Evolutionary conservation across 1,140 invertebrate species (phyloP), one percentile per base, ranked within the genome.

Genomic region (Caenorhabditis latens): DNA sequence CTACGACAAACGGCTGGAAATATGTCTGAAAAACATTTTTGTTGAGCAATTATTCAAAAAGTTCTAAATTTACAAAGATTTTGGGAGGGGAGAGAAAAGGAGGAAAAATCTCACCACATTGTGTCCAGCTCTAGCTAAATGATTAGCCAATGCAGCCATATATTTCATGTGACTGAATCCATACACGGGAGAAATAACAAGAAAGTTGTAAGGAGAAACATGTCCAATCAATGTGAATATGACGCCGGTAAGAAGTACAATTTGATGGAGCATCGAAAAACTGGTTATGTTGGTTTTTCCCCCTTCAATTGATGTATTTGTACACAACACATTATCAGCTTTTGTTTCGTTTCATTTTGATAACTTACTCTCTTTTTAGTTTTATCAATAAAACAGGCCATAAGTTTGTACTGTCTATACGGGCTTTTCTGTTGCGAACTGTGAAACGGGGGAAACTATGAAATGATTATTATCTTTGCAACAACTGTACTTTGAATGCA

Each of bases 281-380:
- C 40, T 19, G 65, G 42, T 43, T 19, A 46, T 43, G 24, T 43
- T 16, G 42, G 40, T 71, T 43, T 16, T 19, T 13, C 16, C 24
- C 4, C 65, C 24, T 32, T 24, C 21, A 63, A 13, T 11, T 32
- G 8, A 7, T 71, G 40, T 71, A 71, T 46, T 46, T 71, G 65
- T 71, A 71, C 65, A 71, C 42, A 71, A 71, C 14, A 71, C 24
- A 71, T 71, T 71, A 71, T 71, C 65, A 71, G 65, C 65, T 71
- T 71, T 46, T 19, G 42, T 71, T 71, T 71, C 65, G 40, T 21
- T 71, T 71, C 65, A 71, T 71, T 71, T 71, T 71, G 65, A 71
- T 71, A 71, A 71, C 61, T 65, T 65, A 46, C 65, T 24, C 46
- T 71, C 24, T 63, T 32, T 63, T 63, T 63, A 32, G 21, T 24